These are phyloP conservation scores for Phoronis australis DNA, from an alignment of 2,888 invertebrate genomes.

Conservation along the genomic window DNA sequence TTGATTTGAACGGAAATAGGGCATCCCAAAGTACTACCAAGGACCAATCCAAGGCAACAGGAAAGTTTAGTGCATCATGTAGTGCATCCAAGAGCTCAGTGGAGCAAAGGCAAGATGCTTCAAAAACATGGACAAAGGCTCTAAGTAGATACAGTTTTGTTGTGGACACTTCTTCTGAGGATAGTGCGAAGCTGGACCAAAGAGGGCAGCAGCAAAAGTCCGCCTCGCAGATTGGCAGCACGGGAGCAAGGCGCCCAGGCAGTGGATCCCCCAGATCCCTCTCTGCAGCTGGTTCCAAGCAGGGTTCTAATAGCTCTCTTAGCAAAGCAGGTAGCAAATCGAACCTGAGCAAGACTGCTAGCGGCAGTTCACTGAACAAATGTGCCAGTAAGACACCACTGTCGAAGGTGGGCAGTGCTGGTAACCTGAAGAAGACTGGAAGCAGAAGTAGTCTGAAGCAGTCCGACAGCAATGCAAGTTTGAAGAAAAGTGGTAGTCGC, in stretches of 20 bases:
- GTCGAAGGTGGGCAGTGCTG: not conserved
- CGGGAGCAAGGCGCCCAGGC: no score
- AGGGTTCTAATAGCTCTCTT: conserved; percentile 18
- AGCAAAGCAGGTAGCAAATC: conserved; percentile 27
- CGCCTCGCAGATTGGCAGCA: no score
- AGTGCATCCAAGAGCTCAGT: no score
- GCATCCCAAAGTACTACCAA: no score
- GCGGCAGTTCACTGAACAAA: conserved; percentile 16
- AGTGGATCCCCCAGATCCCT: no score
- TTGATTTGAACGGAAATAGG: no score
- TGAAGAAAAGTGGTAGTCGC: conserved; percentile 50
- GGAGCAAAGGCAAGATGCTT: no score
- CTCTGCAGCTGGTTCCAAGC: conserved; percentile 11
- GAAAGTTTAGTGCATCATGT: no score
- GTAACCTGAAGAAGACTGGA: conserved; percentile 16
- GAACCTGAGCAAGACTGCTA: conserved; percentile 23
- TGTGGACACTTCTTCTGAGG: conserved; percentile 13
- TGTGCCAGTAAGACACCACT: not conserved
- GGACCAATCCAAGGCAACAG: no score
- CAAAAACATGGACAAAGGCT: conserved; percentile 24
- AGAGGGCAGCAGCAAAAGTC: no score
- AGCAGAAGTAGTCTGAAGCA: conserved; percentile 22
- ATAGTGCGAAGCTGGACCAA: no score
- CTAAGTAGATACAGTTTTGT: conserved; percentile 25
- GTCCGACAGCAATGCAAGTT: conserved; percentile 33